A percentile compares a stretch with the other conserved stretches of the same genome.
phyloP scores from a whole-genome alignment of 2,113 vertebrate genomes.

The Gobio gobio region DNA sequence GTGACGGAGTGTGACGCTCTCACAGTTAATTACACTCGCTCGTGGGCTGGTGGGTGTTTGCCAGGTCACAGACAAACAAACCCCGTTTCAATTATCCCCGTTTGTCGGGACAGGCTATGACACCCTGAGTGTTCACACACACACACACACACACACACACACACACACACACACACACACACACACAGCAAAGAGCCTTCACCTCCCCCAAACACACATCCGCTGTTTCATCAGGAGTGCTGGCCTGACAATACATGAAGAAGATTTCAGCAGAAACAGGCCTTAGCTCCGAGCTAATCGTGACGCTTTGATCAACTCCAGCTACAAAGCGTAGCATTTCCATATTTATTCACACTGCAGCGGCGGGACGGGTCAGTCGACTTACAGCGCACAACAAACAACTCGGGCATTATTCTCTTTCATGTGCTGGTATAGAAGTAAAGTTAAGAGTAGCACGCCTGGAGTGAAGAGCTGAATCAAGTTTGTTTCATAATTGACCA shows the following conservation, averaged over 20 bases:
- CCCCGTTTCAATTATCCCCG: constrained; percentile 61
- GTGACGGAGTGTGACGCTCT: constrained; percentile 75
- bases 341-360: not conserved
- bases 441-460: not conserved
- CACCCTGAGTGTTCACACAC: not conserved
- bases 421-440: not conserved
- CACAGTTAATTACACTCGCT: constrained; percentile 78
- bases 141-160: no score
- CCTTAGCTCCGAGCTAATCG: not conserved
- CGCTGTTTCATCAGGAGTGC: not conserved
- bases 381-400: not conserved
- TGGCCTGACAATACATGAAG: constrained; percentile 18
- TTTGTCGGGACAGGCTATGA: constrained; percentile 61
- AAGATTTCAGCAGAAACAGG: constrained; percentile 24
- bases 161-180: no score
- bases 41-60: constrained; percentile 62
- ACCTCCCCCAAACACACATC: not conserved
- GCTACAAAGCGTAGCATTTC: not conserved
- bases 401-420: not conserved
- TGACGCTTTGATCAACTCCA: not conserved
- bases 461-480: not conserved
- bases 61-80: constrained; percentile 60
- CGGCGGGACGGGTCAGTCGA: not conserved
- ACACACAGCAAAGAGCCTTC: not conserved
- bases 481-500: no score